A percentile compares a stretch with the other conserved stretches of the same genome.
Conservation (phyloP, 2,888 invertebrate genomes). For the Cybosia mesomella region DNA sequence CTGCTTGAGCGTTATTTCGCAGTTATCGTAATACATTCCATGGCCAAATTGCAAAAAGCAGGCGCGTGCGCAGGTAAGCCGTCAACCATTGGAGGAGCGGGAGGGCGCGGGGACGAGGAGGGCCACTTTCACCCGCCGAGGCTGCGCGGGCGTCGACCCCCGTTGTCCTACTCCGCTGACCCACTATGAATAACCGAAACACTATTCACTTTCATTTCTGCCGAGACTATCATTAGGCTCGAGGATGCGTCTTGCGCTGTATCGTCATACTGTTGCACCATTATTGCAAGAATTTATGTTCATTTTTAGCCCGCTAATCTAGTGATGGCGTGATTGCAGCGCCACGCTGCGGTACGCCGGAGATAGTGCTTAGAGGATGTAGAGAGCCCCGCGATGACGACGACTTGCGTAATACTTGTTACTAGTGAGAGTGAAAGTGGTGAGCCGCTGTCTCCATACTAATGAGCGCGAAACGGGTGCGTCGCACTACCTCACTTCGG, state of each 20-base stretch:
- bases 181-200: conserved; percentile 81
- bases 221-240: conserved; percentile 74
- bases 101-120: conserved; percentile 68
- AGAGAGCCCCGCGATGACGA: conserved; percentile 71
- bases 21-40: conserved; percentile 85
- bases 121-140: conserved; percentile 85
- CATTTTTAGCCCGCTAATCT: conserved; percentile 47
- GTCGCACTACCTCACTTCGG: conserved; percentile 66
- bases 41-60: conserved; percentile 86
- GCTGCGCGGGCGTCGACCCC: conserved; percentile 86
- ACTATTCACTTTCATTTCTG: conserved; percentile 84
- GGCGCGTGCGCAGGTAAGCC: conserved; percentile 80
- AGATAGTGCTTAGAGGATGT: conserved; percentile 66
- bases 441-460: conserved; percentile 82
- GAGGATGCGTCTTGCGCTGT: conserved; percentile 78
- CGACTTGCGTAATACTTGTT: conserved; percentile 82
- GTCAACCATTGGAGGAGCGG: conserved; percentile 66
- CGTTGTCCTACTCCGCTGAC: conserved; percentile 85
- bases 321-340: conserved; percentile 34
- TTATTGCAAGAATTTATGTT: conserved; percentile 59
- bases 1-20: conserved; percentile 78
- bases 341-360: conserved; percentile 53
- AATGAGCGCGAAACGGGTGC: conserved; percentile 79
- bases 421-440: conserved; percentile 85
- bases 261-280: conserved; percentile 64